phyloP scores from a whole-genome alignment of 2,888 invertebrate species.

The Anoncus sp. region DNA sequence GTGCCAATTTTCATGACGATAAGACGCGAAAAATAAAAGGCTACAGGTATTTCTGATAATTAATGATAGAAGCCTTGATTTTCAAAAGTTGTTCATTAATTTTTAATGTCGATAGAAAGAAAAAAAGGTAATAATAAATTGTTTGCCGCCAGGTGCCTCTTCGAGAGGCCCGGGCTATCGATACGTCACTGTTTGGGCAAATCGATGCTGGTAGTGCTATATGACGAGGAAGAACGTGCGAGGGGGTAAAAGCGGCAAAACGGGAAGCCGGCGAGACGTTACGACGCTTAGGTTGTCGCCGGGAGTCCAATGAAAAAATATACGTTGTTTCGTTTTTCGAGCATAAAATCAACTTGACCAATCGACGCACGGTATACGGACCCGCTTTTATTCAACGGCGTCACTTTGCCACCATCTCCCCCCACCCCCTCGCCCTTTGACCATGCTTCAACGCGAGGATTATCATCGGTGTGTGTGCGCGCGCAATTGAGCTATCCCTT shows the following conservation, averaged over 20 bases:
- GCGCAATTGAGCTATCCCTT: slow-evolving; percentile 23
- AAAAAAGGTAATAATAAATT: too few species aligned
- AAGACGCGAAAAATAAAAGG: too few species aligned
- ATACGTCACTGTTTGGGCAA: too few species aligned
- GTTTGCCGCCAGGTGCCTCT: too few species aligned
- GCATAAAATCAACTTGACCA: slow-evolving; percentile 66
- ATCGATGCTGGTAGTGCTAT: slow-evolving; percentile 69
- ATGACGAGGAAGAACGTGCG: slow-evolving; percentile 46
- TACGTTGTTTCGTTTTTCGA: slow-evolving; percentile 44
- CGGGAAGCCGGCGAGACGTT: slow-evolving; percentile 58
- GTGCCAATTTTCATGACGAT: too few species aligned
- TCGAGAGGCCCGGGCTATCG: too few species aligned
- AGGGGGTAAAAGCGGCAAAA: slow-evolving; percentile 60
- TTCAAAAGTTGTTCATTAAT: too few species aligned
- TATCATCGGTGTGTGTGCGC: slow-evolving; percentile 39
- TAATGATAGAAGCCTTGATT: too few species aligned
- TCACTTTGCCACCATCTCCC: too few species aligned
- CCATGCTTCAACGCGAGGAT: background rate
- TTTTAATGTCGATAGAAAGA: too few species aligned
- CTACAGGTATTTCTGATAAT: too few species aligned
- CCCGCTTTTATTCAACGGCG: slow-evolving; percentile 69
- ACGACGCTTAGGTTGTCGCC: slow-evolving; percentile 54
- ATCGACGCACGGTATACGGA: slow-evolving; percentile 58
- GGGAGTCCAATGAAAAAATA: slow-evolving; percentile 64
- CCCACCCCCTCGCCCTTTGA: too few species aligned